These are phyloP conservation scores for Penaeus chinensis DNA, from an alignment of 1,140 invertebrate species.

Conservation along the genomic window DNA sequence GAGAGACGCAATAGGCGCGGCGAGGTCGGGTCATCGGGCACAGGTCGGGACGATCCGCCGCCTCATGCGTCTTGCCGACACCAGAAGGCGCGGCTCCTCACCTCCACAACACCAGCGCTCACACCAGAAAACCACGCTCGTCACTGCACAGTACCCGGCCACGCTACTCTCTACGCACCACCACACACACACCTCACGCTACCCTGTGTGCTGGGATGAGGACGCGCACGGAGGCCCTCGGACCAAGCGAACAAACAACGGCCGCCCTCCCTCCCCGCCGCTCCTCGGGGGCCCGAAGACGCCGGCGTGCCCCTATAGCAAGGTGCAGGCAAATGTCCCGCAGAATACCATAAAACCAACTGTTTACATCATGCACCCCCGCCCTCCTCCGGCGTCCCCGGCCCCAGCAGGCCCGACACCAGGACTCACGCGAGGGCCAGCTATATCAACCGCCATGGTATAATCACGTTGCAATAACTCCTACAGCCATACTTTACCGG, in stretches of 20 bases:
- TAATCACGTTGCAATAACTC: no score
- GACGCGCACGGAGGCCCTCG: neutral
- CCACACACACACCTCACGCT: neutral
- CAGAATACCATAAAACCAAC: no score
- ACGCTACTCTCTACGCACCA: slow-evolving; percentile 15
- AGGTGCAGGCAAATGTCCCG: no score
- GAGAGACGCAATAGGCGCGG: neutral
- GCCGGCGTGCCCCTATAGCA: no score
- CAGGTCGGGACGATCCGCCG: slow-evolving; percentile 35
- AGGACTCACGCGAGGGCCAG: no score
- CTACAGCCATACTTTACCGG: no score
- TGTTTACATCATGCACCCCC: no score
- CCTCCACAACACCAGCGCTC: slow-evolving; percentile 55
- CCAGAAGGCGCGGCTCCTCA: slow-evolving; percentile 55
- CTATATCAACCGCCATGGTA: no score
- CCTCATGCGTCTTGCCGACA: slow-evolving; percentile 59
- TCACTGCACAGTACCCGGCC: slow-evolving; percentile 20
- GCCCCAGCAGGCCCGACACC: no score
- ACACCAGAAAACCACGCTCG: slow-evolving; percentile 37
- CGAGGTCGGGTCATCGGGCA: slow-evolving; percentile 38
- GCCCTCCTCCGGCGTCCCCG: no score
- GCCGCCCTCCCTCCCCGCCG: no score
- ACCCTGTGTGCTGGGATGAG: neutral
- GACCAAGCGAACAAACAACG: neutral
- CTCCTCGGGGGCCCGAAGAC: no score